Base-by-base conservation (phyloP, 2,797 vertebrate genomes). In the Rhinatrema bivittatum region DNA sequence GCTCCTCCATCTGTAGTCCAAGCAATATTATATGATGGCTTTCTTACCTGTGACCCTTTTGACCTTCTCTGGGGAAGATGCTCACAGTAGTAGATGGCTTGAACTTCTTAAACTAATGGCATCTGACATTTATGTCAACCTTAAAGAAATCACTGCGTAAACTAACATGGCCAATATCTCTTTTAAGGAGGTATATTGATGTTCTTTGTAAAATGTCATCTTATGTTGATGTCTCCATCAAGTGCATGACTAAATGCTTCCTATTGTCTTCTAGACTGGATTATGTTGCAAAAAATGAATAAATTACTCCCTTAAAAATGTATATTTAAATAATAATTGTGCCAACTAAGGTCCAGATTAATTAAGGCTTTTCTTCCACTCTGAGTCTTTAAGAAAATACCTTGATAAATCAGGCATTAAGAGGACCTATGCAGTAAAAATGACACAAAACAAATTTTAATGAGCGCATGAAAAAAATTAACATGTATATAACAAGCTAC, bases 91-190 rank as follows among this genome's bases (percentile, higher is more conserved):
- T 29, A 45, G 51, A 20, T 23, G 42, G 24, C 42, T 50, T 65
- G 56, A 70, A 60, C 56, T 73, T 68, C 50, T 43, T 59, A 46
- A 65, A 48, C 35, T 75, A 75, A 77, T 70, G 59, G 39, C 57
- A 62, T 57, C 62, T 77, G 70, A 73, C 70, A 72, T 68, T 65
- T 68, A 70, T 70, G 60, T 67, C 68, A 72, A 55, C 59, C 66
- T 68, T 43, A 67, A 68, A 68, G 63, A 69, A 70, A 71, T 69
- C 70, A 68, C 67, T 0, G 68, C 70, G 60, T 62, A 73, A 55
- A 54, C 53, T 59, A 62, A 59, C 47, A 51, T 2, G 28, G 41
- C 18, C 37, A 19, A 42, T 32, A 42, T 39, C 16, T 51, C 37
- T 55, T 67, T n/a, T 65, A 68, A 55, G 51, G 44, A 32, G 36